These are phyloP conservation scores for Xerus rutilus DNA, from an alignment of 2,797 vertebrate species.

Conservation along the genomic window DNA sequence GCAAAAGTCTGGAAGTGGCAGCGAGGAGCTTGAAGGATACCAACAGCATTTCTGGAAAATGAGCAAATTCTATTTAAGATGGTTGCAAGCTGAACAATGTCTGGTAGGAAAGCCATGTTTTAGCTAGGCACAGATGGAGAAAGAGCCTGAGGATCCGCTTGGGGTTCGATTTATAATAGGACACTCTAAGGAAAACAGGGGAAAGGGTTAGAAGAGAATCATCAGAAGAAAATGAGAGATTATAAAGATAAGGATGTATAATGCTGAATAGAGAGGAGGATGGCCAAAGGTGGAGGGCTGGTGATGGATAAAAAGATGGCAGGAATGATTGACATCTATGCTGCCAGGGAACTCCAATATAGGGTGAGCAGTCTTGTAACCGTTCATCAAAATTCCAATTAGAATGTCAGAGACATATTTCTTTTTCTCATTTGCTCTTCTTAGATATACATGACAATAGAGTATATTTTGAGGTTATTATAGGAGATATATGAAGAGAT, in stretches of 20 bases:
- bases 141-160: neutral
- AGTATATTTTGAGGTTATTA: neutral
- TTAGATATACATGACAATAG: no score
- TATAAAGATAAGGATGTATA: neutral
- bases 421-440: no score
- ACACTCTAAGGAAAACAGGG: neutral
- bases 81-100: neutral
- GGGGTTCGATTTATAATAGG: neutral
- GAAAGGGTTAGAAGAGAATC: neutral
- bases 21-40: neutral
- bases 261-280: neutral
- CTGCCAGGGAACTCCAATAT: neutral
- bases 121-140: neutral
- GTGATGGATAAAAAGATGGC: neutral
- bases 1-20: neutral
- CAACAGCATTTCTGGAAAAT: constrained; percentile 27
- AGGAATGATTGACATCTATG: neutral
- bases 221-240: neutral
- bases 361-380: neutral
- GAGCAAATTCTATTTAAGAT: neutral
- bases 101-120: neutral
- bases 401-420: neutral
- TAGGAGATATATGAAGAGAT: constrained; percentile 1
- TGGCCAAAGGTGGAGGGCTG: neutral
- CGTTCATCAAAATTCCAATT: neutral